Evolutionary conservation across 2,888 invertebrate genomes (phyloP).

Genomic region (Helicoverpa assulta): DNA sequence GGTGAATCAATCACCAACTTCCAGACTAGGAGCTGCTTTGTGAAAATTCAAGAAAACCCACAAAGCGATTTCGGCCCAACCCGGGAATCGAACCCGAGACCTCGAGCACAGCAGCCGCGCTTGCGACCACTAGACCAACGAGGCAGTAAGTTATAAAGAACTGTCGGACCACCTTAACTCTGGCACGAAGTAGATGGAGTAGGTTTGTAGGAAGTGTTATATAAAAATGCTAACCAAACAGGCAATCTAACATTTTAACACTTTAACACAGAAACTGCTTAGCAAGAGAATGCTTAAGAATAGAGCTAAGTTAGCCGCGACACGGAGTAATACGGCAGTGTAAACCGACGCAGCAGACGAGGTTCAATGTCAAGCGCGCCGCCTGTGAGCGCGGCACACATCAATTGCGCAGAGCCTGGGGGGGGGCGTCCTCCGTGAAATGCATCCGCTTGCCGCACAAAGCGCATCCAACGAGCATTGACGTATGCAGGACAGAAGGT

Average conservation of each 20-base stretch:
- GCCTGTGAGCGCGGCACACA: slow-evolving; percentile 6
- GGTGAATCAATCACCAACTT: no score
- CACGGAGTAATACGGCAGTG: not conserved
- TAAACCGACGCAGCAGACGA: not conserved
- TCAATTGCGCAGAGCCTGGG: not conserved
- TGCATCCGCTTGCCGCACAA: slow-evolving; percentile 27
- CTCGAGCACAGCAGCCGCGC: no score
- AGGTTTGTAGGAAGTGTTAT: no score
- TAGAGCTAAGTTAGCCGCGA: not conserved
- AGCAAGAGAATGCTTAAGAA: not conserved
- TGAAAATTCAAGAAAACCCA: no score
- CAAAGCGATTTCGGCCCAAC: no score
- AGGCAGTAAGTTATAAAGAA: slow-evolving; percentile 12
- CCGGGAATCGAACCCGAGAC: no score
- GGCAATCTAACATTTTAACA: not conserved
- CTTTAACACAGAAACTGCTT: not conserved
- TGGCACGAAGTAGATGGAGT: not conserved
- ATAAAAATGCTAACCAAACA: not conserved
- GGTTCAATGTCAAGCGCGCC: slow-evolving; percentile 31
- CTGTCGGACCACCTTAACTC: not conserved
- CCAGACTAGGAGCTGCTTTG: no score
- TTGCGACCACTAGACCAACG: no score
- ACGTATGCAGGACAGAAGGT: slow-evolving; percentile 2
- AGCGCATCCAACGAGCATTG: slow-evolving; percentile 14
- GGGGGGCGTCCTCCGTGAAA: slow-evolving; percentile 19